A percentile compares a stretch with the other conserved stretches of the same genome.
These are phyloP conservation scores for Elmis aenea DNA, from an alignment of 2,888 invertebrate species.

Conservation along the genomic window DNA sequence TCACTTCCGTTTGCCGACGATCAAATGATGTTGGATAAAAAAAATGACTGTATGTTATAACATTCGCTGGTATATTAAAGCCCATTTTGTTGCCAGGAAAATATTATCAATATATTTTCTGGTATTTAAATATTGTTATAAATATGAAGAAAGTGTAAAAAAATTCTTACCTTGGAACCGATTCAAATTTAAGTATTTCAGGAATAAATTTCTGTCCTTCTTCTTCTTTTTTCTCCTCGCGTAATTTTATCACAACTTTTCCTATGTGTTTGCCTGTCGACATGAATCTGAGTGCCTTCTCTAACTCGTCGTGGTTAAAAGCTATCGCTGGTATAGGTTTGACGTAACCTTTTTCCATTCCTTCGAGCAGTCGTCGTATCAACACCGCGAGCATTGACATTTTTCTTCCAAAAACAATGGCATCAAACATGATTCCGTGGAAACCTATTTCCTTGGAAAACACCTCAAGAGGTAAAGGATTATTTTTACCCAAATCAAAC, in stretches of 20 bases:
- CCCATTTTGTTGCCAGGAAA: no score
- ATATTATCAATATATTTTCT: no score
- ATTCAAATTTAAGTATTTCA: constrained; percentile 16
- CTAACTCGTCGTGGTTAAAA: constrained; percentile 62
- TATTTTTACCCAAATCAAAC: constrained; percentile 70
- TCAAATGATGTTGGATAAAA: no score
- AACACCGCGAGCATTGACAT: constrained; percentile 47
- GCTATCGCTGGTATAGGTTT: constrained; percentile 62
- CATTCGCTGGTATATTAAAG: no score
- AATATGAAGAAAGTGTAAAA: no score
- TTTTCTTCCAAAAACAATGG: constrained; percentile 51
- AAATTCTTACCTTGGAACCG: constrained; percentile 27
- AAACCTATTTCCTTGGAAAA: constrained; percentile 75
- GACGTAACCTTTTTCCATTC: constrained; percentile 60
- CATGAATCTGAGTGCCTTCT: constrained; percentile 65
- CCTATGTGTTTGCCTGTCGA: constrained; percentile 75
- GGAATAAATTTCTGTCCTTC: constrained; percentile 40
- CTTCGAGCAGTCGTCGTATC: constrained; percentile 49
- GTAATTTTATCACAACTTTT: constrained; percentile 53
- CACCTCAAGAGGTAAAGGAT: constrained; percentile 56
- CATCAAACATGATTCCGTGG: constrained; percentile 74
- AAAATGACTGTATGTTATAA: no score
- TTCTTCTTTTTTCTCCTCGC: constrained; percentile 37
- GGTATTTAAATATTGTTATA: no score
- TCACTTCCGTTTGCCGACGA: no score